Percentiles rank a stretch among this genome's conserved stretches.
Conservation (phyloP, 2,888 invertebrate species). For the Matsumyia berberina region DNA sequence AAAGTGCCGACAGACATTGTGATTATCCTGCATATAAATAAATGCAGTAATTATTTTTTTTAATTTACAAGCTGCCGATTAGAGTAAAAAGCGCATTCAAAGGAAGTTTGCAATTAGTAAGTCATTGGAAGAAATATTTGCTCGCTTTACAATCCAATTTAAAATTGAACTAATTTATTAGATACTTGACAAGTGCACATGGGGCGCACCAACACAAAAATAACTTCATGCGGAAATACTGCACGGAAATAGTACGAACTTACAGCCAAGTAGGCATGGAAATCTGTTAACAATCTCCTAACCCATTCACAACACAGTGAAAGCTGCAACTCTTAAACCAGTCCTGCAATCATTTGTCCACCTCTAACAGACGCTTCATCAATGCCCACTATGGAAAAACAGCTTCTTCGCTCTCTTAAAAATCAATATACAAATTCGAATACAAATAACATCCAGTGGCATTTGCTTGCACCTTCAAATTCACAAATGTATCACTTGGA, state of each 20-base stretch:
- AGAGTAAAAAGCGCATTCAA: too few relatives aligned
- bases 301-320: slow-evolving; percentile 27
- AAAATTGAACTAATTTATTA: too few relatives aligned
- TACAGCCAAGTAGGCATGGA: neutral
- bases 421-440: slow-evolving; percentile 4
- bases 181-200: slow-evolving; percentile 3
- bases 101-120: too few relatives aligned
- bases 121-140: too few relatives aligned
- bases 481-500: slow-evolving; percentile 2
- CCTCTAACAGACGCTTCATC: slow-evolving; percentile 8
- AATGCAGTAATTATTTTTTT: too few relatives aligned
- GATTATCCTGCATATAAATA: too few relatives aligned
- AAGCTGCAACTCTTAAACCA: slow-evolving; percentile 40
- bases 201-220: neutral
- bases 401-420: neutral
- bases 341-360: slow-evolving; percentile 25
- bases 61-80: too few relatives aligned
- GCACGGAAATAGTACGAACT: slow-evolving; percentile 37
- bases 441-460: neutral
- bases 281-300: slow-evolving; percentile 30
- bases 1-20: too few relatives aligned
- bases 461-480: slow-evolving; percentile 10
- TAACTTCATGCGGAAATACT: slow-evolving; percentile 24
- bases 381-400: neutral
- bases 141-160: too few relatives aligned